A percentile compares a stretch with the other conserved stretches of the same genome.
Conservation (phyloP, 2,797 vertebrate species). For the Propithecus deckenii region DNA sequence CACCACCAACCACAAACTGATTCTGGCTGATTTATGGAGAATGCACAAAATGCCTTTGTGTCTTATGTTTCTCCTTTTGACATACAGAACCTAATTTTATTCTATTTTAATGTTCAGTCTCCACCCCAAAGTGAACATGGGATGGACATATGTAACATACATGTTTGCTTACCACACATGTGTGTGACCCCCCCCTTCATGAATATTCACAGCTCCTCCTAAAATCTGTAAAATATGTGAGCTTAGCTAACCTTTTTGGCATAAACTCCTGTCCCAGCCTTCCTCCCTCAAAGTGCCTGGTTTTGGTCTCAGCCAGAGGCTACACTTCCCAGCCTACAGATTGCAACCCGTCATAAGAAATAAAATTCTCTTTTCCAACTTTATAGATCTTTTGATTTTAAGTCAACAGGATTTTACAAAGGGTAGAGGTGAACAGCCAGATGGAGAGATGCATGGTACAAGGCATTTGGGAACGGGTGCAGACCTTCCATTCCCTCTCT, state of each 20-base stretch:
- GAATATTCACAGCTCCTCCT: neutral
- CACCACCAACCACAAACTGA: neutral
- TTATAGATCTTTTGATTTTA: neutral
- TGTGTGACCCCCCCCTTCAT: neutral
- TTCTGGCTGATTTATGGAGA: neutral
- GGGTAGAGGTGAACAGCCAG: neutral
- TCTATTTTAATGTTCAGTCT: neutral
- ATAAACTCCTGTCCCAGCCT: neutral
- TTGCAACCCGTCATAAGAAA: neutral
- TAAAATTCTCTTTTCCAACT: neutral
- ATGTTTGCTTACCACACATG: neutral
- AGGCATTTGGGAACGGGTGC: neutral
- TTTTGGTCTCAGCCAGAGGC: neutral
- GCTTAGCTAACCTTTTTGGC: neutral
- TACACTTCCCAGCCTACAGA: neutral
- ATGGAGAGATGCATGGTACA: neutral
- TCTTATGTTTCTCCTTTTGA: neutral
- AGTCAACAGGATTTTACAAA: neutral
- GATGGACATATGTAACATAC: neutral
- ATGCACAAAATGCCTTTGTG: neutral
- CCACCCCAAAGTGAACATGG: neutral
- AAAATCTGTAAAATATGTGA: neutral
- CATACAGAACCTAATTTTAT: neutral
- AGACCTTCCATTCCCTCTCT: neutral
- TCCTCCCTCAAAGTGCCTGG: neutral